A percentile compares a stretch with the other conserved stretches of the same genome.
Evolutionary conservation across 2,113 vertebrate species (phyloP).

Genomic region (Ammodytes marinus): DNA sequence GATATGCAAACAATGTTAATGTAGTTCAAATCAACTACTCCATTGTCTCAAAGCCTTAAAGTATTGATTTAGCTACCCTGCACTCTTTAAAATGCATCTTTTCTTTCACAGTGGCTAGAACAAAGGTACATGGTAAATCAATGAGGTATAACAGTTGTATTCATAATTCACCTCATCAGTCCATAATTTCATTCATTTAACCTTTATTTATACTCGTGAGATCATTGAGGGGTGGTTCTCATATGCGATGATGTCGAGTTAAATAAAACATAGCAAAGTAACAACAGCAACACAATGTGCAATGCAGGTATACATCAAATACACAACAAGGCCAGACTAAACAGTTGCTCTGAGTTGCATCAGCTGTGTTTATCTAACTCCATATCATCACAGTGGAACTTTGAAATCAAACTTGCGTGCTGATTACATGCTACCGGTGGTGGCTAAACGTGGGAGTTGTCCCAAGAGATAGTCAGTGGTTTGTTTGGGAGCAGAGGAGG

Average conservation of each 20-base stretch:
- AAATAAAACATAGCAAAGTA: too few species aligned
- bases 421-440: constrained; percentile 63
- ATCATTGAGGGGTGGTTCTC: too few species aligned
- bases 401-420: constrained; percentile 59
- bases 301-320: constrained; percentile 17
- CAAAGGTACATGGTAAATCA: background rate
- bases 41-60: background rate
- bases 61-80: background rate
- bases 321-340: constrained; percentile 62
- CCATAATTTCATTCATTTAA: background rate
- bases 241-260: too few species aligned
- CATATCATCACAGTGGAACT: constrained; percentile 58
- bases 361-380: constrained; percentile 60
- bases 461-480: constrained; percentile 51
- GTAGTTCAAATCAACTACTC: background rate
- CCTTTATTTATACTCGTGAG: too few species aligned
- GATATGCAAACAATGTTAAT: background rate
- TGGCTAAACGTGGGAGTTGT: constrained; percentile 56
- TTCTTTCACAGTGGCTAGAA: background rate
- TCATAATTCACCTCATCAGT: background rate
- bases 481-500: constrained; percentile 52
- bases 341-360: constrained; percentile 72
- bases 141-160: background rate
- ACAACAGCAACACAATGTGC: background rate
- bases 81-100: background rate